Base-by-base conservation (phyloP, 1,140 invertebrate species). In the Drosophila paulistorum region DNA sequence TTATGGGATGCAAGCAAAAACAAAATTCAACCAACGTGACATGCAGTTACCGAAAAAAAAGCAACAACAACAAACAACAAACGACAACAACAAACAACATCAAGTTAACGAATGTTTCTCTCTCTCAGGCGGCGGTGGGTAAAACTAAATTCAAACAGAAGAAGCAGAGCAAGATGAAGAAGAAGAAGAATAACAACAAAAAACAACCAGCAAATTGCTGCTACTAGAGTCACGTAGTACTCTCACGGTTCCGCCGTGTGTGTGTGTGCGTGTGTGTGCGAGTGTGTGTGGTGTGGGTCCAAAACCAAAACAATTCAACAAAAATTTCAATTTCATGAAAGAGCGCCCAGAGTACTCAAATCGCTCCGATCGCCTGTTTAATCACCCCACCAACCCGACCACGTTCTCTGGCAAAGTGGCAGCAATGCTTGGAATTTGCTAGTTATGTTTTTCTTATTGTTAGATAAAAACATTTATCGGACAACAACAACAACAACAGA, bases 341-440 rank as follows among this genome's bases (percentile, higher is more conserved):
- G 45, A 4, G 20, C 2, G 45, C 3, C 17, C 37, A 39, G 3
- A 51, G 10, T 23, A 51, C 10, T n/a, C 17, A 9, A 3, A 51
- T 20, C 45, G 45, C 45, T 30, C 6, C 30, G 45, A 20, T 20
- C 20, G 26, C 17, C 17, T 5, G 6, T 14, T 20, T 57, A 17
- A 37, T 69, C 14, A 33, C 37, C 64, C 33, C 67, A 37, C 62
- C 59, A 76, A 57, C 42, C 45, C 48, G 58, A 39, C 39, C 14
- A 59, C 42, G 61, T 59, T 65, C 57, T 33, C 57, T 33, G 39
- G 48, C 58, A 65, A 42, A 71, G 68, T 68, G 68, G 77, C 71
- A 83, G 76, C 69, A 82, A 83, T 80, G 77, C 73, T 65, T 70
- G 83, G 83, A 77, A 67, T 77, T 86, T 87, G 83, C 83, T 87